Conservation (phyloP, 2,888 invertebrate genomes). For the Pachliopta kotzebuea region DNA sequence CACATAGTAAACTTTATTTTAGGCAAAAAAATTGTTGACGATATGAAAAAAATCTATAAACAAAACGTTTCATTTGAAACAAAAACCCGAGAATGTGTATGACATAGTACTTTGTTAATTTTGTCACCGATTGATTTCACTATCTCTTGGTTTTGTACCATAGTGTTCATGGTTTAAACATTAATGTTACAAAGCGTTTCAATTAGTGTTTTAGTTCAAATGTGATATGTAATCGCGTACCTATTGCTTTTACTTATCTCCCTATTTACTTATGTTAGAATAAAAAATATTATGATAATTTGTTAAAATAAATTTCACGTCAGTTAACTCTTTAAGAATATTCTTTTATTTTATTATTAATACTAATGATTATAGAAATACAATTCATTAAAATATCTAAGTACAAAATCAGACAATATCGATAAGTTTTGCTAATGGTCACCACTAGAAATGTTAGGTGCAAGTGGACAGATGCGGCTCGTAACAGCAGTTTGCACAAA, state of each 20-base stretch:
- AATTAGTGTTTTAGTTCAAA: background rate
- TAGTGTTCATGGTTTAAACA: background rate
- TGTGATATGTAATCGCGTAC: background rate
- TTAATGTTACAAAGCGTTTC: background rate
- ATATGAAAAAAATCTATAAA: too few relatives aligned
- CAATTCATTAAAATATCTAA: background rate
- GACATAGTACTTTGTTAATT: background rate
- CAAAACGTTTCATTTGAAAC: too few relatives aligned
- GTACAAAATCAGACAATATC: constrained; percentile 25
- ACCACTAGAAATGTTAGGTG: constrained; percentile 37
- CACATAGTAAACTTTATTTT: too few relatives aligned
- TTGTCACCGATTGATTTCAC: background rate
- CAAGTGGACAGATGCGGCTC: constrained; percentile 77
- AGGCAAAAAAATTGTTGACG: too few relatives aligned
- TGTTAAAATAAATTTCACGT: too few relatives aligned
- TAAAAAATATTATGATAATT: background rate
- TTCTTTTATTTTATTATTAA: background rate
- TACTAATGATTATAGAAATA: background rate
- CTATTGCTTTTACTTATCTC: background rate
- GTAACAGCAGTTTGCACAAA: constrained; percentile 72
- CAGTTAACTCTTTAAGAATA: background rate
- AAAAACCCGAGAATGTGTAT: background rate
- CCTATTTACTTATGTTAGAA: background rate
- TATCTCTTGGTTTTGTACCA: background rate
- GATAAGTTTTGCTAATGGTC: constrained; percentile 36